phyloP scores from a whole-genome alignment of 1,140 invertebrate genomes.

The Apolygus lucorum region DNA sequence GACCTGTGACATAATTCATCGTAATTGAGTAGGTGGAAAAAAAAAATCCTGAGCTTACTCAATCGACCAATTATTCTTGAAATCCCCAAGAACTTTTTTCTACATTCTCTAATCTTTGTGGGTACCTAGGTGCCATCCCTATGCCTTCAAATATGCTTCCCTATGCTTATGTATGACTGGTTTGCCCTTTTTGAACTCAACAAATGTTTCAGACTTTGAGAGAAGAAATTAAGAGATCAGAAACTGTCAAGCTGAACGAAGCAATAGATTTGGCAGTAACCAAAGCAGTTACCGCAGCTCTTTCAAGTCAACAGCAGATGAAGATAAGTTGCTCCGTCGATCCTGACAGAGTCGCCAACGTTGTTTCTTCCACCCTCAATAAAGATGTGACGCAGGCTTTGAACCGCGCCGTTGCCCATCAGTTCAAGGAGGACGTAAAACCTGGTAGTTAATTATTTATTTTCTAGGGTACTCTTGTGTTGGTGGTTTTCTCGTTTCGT shows the following conservation, averaged over 20 bases:
- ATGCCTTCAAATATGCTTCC: too few species aligned
- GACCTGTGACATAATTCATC: too few species aligned
- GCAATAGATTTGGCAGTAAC: constrained; percentile 10
- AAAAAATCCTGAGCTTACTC: not conserved
- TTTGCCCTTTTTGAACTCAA: too few species aligned
- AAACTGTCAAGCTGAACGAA: not conserved
- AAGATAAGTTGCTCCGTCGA: not conserved
- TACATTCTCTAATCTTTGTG: not conserved
- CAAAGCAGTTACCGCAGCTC: constrained; percentile 5
- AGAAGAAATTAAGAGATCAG: constrained; percentile 19
- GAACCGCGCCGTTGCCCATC: not conserved
- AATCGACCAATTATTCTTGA: not conserved
- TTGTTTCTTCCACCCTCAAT: not conserved
- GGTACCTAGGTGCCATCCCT: too few species aligned
- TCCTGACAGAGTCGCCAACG: not conserved
- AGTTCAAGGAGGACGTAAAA: not conserved
- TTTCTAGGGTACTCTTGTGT: too few species aligned
- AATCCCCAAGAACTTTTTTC: not conserved
- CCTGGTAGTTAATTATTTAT: too few species aligned
- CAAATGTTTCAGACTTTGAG: constrained; percentile 14
- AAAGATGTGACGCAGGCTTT: not conserved
- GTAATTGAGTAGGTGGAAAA: too few species aligned
- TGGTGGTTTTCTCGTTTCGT: too few species aligned
- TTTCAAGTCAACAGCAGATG: not conserved
- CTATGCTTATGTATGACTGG: too few species aligned